Percentiles rank a stretch among this genome's conserved stretches.
Evolutionary conservation across 2,113 vertebrate species (phyloP).

Genomic region (Cinclus cinclus): DNA sequence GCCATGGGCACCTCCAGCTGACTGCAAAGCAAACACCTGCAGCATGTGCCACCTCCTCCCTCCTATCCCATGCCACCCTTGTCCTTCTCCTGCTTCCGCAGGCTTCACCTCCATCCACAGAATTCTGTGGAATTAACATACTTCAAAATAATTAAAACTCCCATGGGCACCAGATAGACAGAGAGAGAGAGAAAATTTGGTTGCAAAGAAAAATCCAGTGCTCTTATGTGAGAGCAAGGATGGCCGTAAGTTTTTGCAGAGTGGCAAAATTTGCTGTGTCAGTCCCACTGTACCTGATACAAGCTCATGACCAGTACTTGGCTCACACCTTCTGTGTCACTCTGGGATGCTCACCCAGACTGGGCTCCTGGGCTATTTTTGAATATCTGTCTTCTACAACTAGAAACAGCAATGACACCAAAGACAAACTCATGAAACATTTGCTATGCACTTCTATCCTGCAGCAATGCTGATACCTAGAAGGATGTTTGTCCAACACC

Average conservation of each 20-base stretch:
- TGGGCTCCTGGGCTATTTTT: background rate
- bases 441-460: accelerated
- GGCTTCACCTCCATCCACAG: background rate
- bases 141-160: background rate
- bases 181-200: background rate
- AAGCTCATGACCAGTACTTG: accelerated
- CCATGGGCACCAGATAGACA: background rate
- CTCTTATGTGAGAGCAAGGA: background rate
- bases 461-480: background rate
- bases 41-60: background rate
- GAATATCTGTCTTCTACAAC: background rate
- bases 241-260: background rate
- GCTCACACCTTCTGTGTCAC: background rate
- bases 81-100: background rate
- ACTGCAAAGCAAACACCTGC: background rate
- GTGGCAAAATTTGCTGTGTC: background rate
- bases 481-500: background rate
- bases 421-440: background rate
- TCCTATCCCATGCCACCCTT: background rate
- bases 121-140: background rate
- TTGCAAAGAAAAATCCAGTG: background rate
- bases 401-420: background rate
- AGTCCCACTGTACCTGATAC: background rate
- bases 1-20: background rate
- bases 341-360: background rate